Conservation (phyloP, 92 coral and sea anemone species). For the Umimayanthus kanabou region DNA sequence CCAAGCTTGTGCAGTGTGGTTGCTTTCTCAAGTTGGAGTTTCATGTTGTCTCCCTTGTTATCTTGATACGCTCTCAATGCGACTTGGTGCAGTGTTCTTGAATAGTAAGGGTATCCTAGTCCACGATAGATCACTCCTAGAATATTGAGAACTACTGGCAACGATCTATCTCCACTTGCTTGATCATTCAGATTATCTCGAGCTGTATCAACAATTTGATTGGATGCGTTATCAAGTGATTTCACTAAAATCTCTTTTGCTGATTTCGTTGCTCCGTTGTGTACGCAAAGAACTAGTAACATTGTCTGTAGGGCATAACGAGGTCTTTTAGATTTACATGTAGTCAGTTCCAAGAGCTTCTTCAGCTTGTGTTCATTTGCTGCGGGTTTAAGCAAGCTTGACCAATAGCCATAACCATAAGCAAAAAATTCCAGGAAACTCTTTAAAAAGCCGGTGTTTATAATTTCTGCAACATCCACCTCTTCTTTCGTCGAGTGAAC, state of each 20-base stretch:
- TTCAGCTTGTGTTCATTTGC: slow-evolving; percentile 51
- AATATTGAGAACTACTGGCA: slow-evolving; percentile 58
- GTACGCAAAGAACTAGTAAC: slow-evolving; percentile 55
- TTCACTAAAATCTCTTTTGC: slow-evolving; percentile 41
- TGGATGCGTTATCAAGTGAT: slow-evolving; percentile 52
- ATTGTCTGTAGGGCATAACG: slow-evolving; percentile 60
- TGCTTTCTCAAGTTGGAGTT: slow-evolving; percentile 43
- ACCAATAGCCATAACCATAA: slow-evolving; percentile 61
- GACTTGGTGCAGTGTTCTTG: slow-evolving; percentile 66
- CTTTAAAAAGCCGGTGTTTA: slow-evolving; percentile 37
- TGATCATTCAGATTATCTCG: background rate
- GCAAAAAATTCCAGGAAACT: slow-evolving; percentile 52
- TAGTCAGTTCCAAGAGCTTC: slow-evolving; percentile 43
- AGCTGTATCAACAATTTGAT: slow-evolving; percentile 13
- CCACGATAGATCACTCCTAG: slow-evolving; percentile 72
- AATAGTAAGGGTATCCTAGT: slow-evolving; percentile 64
- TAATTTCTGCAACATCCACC: slow-evolving; percentile 43
- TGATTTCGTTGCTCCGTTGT: slow-evolving; percentile 60
- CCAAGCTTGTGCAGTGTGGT: slow-evolving; percentile 83
- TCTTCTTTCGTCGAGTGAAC: slow-evolving; percentile 51
- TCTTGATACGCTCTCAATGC: slow-evolving; percentile 31
- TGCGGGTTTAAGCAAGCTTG: slow-evolving; percentile 51
- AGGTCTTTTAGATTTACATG: slow-evolving; percentile 27
- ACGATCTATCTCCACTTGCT: background rate
- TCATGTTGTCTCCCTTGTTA: background rate